Conservation (phyloP, 2,888 invertebrate genomes). For the Xanthorhoe spadicearia region DNA sequence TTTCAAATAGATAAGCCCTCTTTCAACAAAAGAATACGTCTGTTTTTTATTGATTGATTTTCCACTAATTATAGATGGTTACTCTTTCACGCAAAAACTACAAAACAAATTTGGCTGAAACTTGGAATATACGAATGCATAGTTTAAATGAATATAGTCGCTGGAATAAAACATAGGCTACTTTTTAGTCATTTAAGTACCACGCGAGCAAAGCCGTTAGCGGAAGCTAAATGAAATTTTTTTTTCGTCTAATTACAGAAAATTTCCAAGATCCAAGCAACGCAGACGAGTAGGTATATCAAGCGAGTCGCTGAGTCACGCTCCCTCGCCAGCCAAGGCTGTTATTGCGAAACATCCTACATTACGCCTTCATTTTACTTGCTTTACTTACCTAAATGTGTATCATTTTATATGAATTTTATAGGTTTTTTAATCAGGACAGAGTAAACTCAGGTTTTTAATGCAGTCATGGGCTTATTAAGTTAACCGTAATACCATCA, state of each 20-base stretch:
- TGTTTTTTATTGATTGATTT: background rate
- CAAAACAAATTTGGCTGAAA: too few relatives aligned
- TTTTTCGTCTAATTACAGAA: background rate
- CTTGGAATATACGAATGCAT: too few relatives aligned
- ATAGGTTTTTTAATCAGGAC: background rate
- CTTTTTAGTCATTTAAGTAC: too few relatives aligned
- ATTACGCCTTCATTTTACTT: slow-evolving; percentile 28
- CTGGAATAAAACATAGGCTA: too few relatives aligned
- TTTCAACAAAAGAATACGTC: background rate
- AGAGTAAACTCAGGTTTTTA: background rate
- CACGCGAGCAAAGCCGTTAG: too few relatives aligned
- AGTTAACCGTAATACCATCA: background rate
- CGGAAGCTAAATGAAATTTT: background rate
- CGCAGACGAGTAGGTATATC: slow-evolving; percentile 45
- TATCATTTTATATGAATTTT: slow-evolving; percentile 11
- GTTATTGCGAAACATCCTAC: slow-evolving; percentile 57
- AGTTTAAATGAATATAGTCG: too few relatives aligned
- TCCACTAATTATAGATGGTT: too few relatives aligned
- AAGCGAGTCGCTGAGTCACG: slow-evolving; percentile 56
- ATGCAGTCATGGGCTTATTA: background rate
- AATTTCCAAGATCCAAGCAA: slow-evolving; percentile 39
- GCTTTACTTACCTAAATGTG: slow-evolving; percentile 19
- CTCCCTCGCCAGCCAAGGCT: slow-evolving; percentile 57
- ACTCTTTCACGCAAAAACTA: too few relatives aligned
- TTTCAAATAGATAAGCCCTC: background rate